Percentiles rank a stretch among this genome's conserved stretches.
phyloP scores from a whole-genome alignment of 2,888 invertebrate genomes.

The Maniola hyperantus region DNA sequence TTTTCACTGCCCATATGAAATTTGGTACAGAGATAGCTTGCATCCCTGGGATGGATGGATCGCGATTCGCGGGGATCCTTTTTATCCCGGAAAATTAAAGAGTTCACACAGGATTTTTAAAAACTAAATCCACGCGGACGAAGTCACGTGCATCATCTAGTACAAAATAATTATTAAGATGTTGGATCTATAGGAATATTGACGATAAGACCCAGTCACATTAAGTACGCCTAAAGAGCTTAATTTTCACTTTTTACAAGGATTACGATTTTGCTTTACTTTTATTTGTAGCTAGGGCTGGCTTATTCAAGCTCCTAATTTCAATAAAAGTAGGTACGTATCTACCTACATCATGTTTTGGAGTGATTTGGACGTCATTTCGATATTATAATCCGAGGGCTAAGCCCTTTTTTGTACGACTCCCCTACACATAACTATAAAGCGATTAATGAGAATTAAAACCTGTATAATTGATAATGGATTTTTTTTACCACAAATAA shows the following conservation, averaged over 20 bases:
- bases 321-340: conserved; percentile 1
- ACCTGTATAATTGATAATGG: neutral
- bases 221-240: neutral
- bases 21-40: too few relatives aligned
- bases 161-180: neutral
- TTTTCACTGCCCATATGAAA: too few relatives aligned
- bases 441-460: conserved; percentile 7
- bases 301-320: conserved; percentile 1
- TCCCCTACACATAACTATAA: neutral
- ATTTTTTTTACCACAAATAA: neutral
- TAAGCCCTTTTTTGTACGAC: neutral
- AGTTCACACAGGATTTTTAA: too few relatives aligned
- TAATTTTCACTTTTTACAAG: conserved; percentile 3
- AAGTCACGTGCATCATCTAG: too few relatives aligned
- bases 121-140: too few relatives aligned
- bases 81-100: too few relatives aligned
- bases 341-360: conserved; percentile 5
- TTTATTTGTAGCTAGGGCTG: neutral
- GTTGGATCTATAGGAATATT: neutral
- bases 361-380: neutral
- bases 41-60: too few relatives aligned
- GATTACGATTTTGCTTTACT: neutral
- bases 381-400: conserved; percentile 3
- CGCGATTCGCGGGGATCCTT: too few relatives aligned
- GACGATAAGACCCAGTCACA: neutral